Evolutionary conservation across 2,797 vertebrate genomes (phyloP), one percentile per base, ranked within the genome.

Genomic region (Enteromius viviparus): DNA sequence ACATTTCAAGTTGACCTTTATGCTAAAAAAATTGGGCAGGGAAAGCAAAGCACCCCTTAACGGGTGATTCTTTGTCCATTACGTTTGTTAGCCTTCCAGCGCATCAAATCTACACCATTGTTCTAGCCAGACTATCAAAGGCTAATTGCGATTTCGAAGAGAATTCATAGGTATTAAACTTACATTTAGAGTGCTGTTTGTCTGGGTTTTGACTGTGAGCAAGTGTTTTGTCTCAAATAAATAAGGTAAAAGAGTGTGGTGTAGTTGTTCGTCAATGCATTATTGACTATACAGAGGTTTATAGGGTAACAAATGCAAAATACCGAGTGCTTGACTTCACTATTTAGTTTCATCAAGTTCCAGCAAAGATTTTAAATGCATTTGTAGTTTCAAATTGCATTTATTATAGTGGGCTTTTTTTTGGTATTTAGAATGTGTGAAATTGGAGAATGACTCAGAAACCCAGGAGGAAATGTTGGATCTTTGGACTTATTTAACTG

Each of bases 41-140:
- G 0, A 1, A 92, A 91, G 86, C 85, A 88, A 91, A 89, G 91
- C 90, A 94, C 92, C 87, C 82, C 92, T 94, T 96, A 96, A 96
- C 94, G 93, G 94, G 91, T 94, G 93, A 95, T 95, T 94, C 90
- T 94, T 91, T 91, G 90, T 95, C 94, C 92, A 95, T 96, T 96
- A 96, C 93, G 93, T 95, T 95, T 88, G 92, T 91, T 82, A 90
- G 90, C 93, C 94, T 94, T 92, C 93, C 93, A 94, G 94, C 93
- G 93, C 94, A 92, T 92, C 94, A 95, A 92, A 91, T 87, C 85
- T 85, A 92, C 92, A 90, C 92, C 93, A 92, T 93, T 93, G 89
- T 92, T 88, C 91, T 91, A 91, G 86, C 69, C 64, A 91, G 92
- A 88, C 91, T 92, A 88, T 87, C 74, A 81, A 81, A 85, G 82